Evolutionary conservation across 37 sponge, comb jelly and placozoan genomes (phyloP), one percentile per base, ranked within the genome.

Genomic region (Geodia barretti): DNA sequence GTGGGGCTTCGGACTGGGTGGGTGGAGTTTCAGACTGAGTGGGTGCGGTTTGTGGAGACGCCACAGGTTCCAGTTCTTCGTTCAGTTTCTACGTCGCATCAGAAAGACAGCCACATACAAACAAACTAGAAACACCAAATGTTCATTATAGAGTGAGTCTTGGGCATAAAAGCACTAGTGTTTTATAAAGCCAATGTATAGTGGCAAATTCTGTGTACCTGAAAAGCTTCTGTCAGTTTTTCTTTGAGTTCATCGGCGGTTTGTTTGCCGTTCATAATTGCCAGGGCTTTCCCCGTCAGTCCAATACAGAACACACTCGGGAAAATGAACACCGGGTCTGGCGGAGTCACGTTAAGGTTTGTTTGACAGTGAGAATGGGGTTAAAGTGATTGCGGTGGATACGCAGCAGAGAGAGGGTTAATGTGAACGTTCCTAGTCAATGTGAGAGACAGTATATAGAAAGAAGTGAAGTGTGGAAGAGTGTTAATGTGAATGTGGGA

Each of bases 281-380:
- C 80, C 60, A 86, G 40, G 20, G 28, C 11, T 65, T 79, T 59
- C 2, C 87, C 87, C 4, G 67, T 68, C 24, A 20, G 3, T 20
- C 69, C 60, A 67, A 86, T 79, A 66, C 87, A 79, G 60, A 79
- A 86, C 21, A 86, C 30, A 74, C 76, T 68, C 1, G 87, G 87
- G 47, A 54, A 67, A n/a, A 86, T 20, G 19, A 86, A 79, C 8
- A 86, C 87, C 33, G 76, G 43, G 58, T 43, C 87, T 86, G 43
- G 4, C 11, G 21, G 36, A 11, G 21, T 11, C 19, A 58, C 60
- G 60, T 58, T 19, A 58, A 58, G 60, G 60, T 58, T 11, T 58
- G 60, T 58, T 58, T 19, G 19, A 11, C 19, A 58, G 60, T 58
- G 11, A 20, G n/a, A n/a, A n/a, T n/a, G n/a, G n/a, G n/a, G n/a